phyloP scores from a whole-genome alignment of 1,140 invertebrate species.

The Agrypnia vestita region DNA sequence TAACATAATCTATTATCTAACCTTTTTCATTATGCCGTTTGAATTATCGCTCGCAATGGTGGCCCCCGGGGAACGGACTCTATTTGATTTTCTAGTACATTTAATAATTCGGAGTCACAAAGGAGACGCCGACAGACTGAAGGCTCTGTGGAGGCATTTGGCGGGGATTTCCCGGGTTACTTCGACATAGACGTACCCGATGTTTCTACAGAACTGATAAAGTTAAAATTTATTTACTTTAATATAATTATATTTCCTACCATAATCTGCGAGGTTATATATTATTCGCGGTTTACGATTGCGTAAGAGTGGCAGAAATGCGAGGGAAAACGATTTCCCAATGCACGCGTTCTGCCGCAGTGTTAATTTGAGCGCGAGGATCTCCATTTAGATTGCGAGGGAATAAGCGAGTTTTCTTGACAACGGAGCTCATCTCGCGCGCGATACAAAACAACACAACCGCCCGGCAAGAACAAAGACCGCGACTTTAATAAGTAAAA shows the following conservation, averaged over 20 bases:
- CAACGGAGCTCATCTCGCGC: slow-evolving; percentile 39
- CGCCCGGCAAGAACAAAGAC: slow-evolving; percentile 41
- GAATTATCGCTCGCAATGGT: slow-evolving; percentile 33
- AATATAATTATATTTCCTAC: too few relatives aligned
- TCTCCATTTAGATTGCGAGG: slow-evolving; percentile 47
- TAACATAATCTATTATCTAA: slow-evolving; percentile 46
- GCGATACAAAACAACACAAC: slow-evolving; percentile 26
- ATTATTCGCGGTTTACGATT: too few relatives aligned
- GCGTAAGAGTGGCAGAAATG: neutral
- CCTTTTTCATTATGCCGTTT: slow-evolving; percentile 42
- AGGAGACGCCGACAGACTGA: slow-evolving; percentile 12
- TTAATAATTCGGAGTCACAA: slow-evolving; percentile 42
- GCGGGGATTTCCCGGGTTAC: too few relatives aligned
- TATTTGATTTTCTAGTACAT: slow-evolving; percentile 47
- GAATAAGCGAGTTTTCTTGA: slow-evolving; percentile 44
- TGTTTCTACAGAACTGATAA: too few relatives aligned
- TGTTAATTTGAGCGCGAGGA: slow-evolving; percentile 42
- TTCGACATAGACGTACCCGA: too few relatives aligned
- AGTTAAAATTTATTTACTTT: too few relatives aligned
- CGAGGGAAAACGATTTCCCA: neutral
- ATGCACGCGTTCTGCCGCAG: neutral
- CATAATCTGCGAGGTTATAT: too few relatives aligned
- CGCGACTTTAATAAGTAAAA: slow-evolving; percentile 46
- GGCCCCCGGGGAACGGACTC: slow-evolving; percentile 32
- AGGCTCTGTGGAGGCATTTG: neutral